Conservation (phyloP, 1,140 invertebrate genomes). For the Eueides isabella region DNA sequence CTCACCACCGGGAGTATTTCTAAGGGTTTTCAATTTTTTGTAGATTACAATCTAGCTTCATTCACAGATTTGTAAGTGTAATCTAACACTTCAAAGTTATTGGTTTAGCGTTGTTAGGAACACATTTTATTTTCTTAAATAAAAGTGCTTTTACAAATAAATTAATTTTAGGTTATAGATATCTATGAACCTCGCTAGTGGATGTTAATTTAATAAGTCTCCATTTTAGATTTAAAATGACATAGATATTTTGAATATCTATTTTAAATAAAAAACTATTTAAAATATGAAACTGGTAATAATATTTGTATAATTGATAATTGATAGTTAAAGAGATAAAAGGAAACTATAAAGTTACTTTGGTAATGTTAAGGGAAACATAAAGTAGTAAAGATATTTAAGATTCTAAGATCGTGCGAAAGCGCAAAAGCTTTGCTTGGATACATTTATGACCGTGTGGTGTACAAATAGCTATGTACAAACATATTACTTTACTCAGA, state of each 20-base stretch:
- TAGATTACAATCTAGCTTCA: conserved; percentile 63
- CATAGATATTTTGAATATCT: not conserved
- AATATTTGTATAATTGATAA: not conserved
- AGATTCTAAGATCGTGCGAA: conserved; percentile 33
- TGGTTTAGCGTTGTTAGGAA: not conserved
- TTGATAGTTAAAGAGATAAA: not conserved
- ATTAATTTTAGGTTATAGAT: not conserved
- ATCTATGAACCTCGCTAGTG: not conserved
- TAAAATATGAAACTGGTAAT: not conserved
- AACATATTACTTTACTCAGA: not conserved
- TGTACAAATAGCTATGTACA: not conserved
- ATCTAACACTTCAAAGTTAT: conserved; percentile 20
- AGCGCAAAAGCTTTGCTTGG: conserved; percentile 9
- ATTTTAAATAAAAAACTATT: not conserved
- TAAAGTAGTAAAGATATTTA: conserved; percentile 35
- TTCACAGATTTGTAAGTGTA: conserved; percentile 59
- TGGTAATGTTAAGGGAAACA: conserved; percentile 34
- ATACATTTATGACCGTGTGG: not conserved
- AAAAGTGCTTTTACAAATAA: not conserved
- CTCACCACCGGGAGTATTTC: conserved; percentile 66
- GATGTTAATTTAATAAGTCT: not conserved
- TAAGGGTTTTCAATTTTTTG: conserved; percentile 69
- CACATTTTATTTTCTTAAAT: not conserved
- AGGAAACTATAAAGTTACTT: conserved; percentile 39
- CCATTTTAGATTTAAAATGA: not conserved